Evolutionary conservation across 2,113 vertebrate species (phyloP).

Genomic region (Regulus satrapa): DNA sequence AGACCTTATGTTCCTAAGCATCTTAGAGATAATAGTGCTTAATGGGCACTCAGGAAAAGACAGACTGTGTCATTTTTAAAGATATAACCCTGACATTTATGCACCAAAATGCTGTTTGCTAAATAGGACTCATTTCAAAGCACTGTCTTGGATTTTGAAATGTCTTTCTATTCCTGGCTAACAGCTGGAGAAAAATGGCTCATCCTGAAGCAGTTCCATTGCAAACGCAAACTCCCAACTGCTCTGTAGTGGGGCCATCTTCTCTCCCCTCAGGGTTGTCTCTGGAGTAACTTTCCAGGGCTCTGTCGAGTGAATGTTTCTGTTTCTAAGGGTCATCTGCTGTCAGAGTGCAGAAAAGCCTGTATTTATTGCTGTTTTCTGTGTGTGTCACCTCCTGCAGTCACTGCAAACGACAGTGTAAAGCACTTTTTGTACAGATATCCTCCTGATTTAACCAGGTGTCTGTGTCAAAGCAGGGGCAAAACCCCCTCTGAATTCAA

Average conservation of each 20-base stretch:
- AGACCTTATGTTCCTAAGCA: slow-evolving; percentile 56
- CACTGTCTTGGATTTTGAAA: background rate
- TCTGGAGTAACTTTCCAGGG: background rate
- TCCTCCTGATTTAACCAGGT: background rate
- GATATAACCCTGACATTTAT: background rate
- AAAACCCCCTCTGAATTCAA: background rate
- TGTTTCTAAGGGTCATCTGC: background rate
- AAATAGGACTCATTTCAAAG: background rate
- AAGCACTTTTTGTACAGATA: background rate
- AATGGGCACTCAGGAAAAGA: slow-evolving; percentile 20
- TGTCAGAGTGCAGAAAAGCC: background rate
- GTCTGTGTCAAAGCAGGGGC: background rate
- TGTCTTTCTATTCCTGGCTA: background rate
- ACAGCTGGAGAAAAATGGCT: background rate
- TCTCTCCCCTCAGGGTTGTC: background rate
- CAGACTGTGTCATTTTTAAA: background rate
- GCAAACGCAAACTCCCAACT: background rate
- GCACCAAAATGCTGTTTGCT: background rate
- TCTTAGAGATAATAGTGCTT: slow-evolving; percentile 51
- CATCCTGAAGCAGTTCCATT: background rate
- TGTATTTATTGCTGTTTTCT: background rate
- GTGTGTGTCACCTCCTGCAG: background rate
- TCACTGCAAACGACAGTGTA: background rate
- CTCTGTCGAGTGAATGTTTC: background rate
- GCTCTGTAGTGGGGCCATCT: background rate